Base-by-base conservation (phyloP, 2,797 vertebrate genomes). In the Phylloscopus collybita region DNA sequence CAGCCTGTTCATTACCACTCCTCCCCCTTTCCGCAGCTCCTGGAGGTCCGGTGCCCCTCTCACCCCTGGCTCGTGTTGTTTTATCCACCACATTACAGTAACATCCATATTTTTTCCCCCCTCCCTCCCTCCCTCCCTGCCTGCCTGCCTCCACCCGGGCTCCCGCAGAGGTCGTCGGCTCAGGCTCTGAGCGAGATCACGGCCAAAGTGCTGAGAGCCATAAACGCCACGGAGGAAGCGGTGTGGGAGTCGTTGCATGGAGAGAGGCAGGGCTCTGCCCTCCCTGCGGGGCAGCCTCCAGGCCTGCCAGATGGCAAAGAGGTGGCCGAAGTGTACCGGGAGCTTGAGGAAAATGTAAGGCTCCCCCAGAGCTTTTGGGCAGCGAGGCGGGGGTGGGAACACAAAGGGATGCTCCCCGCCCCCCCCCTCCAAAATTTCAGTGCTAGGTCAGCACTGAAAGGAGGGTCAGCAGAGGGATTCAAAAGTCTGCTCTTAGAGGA, bases 341-440 rank as follows among this genome's bases (percentile, higher is more conserved):
- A 98, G 96, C 98, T 98, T 97, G 98, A 98, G 98, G 98, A 98
- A 98, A 98, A 98, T 80, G 98, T 99, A 98, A 98, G 98, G 81
- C 61, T 93, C 78, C 64, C 64, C 1, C 1, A 59, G 62, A 83
- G 64, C 2, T 93, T 75, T 19, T 65, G 95, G 94, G 97, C 60
- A 36, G 10, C 0, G 0, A 34, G 34, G 34, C 34, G 14, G 13
- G 32, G 40, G 16, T 59, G 62, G 74, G 60, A 80, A 44, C 3
- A 15, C 10, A 32, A 27, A 85, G n/a, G 34, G 36, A 50, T 2
- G 5, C 2, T 10, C 38, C 38, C 38, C 38, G 9, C 38, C 38
- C 38, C 38, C 38, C 38, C 13, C 8, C 4, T 5, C 7, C 7
- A 1, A 3, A 36, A 23, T 32, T 53, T 62, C 30, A 42, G 18